These are phyloP conservation scores for Trichonephila clavata DNA, from an alignment of 1,140 invertebrate species.

Conservation along the genomic window DNA sequence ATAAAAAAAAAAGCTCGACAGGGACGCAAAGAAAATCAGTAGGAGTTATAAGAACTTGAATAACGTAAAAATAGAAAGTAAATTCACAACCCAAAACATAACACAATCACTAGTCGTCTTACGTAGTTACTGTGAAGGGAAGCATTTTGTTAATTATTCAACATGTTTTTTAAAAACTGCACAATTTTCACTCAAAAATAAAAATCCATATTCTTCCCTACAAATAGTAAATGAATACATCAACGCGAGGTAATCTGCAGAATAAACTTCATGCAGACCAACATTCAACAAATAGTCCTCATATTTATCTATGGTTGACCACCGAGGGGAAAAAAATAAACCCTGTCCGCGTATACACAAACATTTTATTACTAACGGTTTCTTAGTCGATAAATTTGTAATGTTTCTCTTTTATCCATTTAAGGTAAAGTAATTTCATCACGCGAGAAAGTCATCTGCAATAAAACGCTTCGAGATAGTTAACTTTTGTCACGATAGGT, in stretches of 20 bases:
- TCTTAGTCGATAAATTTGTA: not conserved
- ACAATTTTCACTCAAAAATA: not conserved
- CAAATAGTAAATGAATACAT: not conserved
- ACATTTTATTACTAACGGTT: not conserved
- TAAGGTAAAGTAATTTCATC: not conserved
- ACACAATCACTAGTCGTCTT: no score
- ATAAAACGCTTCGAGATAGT: slow-evolving; percentile 20
- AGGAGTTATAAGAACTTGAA: no score
- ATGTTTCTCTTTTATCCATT: not conserved
- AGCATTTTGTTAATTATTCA: not conserved
- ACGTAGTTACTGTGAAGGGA: not conserved
- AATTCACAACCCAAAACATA: no score
- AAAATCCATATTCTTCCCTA: not conserved
- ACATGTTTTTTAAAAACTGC: not conserved
- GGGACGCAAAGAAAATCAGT: no score
- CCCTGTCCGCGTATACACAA: slow-evolving; percentile 4
- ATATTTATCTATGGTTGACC: not conserved
- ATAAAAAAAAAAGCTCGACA: no score
- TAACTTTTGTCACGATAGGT: slow-evolving; percentile 35
- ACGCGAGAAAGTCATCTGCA: slow-evolving; percentile 18
- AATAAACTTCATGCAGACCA: not conserved
- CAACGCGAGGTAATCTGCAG: not conserved
- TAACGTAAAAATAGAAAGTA: no score
- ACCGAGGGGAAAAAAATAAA: not conserved
- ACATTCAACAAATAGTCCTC: not conserved